Conservation (phyloP, 2,797 vertebrate species). For the Sebastes minor region DNA sequence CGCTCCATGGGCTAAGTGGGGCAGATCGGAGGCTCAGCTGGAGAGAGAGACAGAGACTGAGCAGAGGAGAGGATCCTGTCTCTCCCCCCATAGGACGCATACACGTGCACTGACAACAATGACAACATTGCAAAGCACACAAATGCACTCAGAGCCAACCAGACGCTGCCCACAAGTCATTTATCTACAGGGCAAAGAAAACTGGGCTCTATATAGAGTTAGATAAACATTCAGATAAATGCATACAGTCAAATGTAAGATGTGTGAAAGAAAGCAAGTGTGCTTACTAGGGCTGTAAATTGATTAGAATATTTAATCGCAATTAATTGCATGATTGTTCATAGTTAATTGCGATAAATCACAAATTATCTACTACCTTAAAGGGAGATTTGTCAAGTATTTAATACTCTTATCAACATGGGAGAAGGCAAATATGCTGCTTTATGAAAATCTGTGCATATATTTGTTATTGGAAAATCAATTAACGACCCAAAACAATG, state of each 20-base stretch:
- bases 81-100: conserved; percentile 34
- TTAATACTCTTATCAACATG: too few relatives aligned
- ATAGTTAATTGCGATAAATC: too few relatives aligned
- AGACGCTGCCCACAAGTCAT: conserved; percentile 19
- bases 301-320: too few relatives aligned
- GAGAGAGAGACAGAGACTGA: conserved; percentile 49
- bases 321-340: too few relatives aligned
- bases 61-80: conserved; percentile 58
- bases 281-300: too few relatives aligned
- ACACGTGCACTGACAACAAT: conserved; percentile 46
- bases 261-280: not conserved
- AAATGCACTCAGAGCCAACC: conserved; percentile 20
- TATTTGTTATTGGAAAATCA: too few relatives aligned
- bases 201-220: not conserved
- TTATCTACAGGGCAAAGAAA: conserved; percentile 10
- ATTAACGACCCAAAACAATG: too few relatives aligned
- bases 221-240: conserved; percentile 11
- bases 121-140: conserved; percentile 48
- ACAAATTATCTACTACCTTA: not conserved
- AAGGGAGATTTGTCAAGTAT: too few relatives aligned
- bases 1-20: conserved; percentile 83
- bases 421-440: too few relatives aligned
- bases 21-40: conserved; percentile 81
- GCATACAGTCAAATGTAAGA: not conserved
- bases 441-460: too few relatives aligned